These are phyloP conservation scores for Stigmatopora argus DNA, from an alignment of 2,113 vertebrate genomes.

Conservation along the genomic window DNA sequence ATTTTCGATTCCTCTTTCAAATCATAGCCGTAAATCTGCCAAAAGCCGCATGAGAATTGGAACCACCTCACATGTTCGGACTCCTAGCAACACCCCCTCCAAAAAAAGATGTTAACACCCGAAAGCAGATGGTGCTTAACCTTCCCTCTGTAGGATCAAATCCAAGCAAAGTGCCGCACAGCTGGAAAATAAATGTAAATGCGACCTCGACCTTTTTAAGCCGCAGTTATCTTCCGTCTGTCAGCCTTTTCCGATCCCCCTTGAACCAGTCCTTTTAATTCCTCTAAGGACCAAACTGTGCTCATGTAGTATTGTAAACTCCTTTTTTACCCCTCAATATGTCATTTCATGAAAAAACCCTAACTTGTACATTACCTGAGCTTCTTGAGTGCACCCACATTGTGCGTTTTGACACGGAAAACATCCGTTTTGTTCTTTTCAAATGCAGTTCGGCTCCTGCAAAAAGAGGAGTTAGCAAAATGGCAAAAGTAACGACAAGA, in stretches of 20 bases:
- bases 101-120: conserved; percentile 17
- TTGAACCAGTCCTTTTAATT: neutral
- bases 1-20: neutral
- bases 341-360: neutral
- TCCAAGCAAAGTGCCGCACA: conserved; percentile 27
- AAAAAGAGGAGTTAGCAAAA: conserved; percentile 16
- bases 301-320: neutral
- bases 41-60: neutral
- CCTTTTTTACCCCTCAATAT: neutral
- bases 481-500: neutral
- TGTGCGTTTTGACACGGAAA: conserved; percentile 95
- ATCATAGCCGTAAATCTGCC: neutral
- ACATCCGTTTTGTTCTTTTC: conserved; percentile 93
- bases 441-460: conserved; percentile 90
- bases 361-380: conserved; percentile 74
- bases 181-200: conserved; percentile 26
- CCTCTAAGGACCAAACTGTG: neutral
- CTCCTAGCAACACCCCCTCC: conserved; percentile 12
- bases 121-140: conserved; percentile 49
- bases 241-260: neutral
- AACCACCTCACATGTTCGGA: conserved; percentile 6
- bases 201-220: conserved; percentile 19
- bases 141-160: conserved; percentile 26
- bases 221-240: conserved; percentile 11
- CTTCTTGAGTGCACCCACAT: conserved; percentile 89